Conservation (phyloP, 2,797 vertebrate genomes). For the Adelosebastes latens region DNA sequence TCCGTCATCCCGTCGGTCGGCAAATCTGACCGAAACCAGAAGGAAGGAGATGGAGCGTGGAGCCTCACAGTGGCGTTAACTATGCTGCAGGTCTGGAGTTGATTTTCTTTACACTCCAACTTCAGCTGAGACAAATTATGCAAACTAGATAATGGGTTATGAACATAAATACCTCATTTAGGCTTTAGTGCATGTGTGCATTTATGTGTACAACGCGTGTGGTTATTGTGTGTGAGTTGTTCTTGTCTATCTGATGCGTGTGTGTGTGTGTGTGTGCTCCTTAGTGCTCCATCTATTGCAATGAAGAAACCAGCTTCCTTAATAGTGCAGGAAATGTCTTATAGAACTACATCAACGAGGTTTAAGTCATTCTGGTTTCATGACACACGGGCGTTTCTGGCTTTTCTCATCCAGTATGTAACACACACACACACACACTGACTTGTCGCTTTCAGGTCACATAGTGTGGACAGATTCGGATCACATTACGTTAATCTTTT, state of each 20-base stretch:
- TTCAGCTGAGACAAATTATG: slow-evolving; percentile 30
- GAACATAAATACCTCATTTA: slow-evolving; percentile 63
- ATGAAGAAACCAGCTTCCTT: slow-evolving; percentile 42
- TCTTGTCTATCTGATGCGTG: slow-evolving; percentile 20
- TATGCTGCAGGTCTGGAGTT: slow-evolving; percentile 26
- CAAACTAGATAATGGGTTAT: slow-evolving; percentile 39
- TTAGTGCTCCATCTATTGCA: slow-evolving; percentile 31
- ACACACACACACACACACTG: neutral
- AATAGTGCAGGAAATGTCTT: slow-evolving; percentile 66
- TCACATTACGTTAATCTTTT: slow-evolving; percentile 55
- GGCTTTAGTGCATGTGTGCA: slow-evolving; percentile 65
- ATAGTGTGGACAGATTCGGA: slow-evolving; percentile 47
- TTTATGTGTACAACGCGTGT: slow-evolving; percentile 29
- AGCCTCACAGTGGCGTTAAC: slow-evolving; percentile 61
- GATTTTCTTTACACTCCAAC: slow-evolving; percentile 33
- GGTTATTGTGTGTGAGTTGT: slow-evolving; percentile 27
- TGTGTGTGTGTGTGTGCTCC: slow-evolving; percentile 38
- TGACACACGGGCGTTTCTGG: slow-evolving; percentile 32
- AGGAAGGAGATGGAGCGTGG: neutral
- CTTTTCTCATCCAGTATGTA: slow-evolving; percentile 28
- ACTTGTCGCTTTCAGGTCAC: slow-evolving; percentile 37
- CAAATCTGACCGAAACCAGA: neutral
- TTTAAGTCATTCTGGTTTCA: slow-evolving; percentile 68
- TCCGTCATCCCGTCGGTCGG: neutral
- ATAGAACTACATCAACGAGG: slow-evolving; percentile 37